Base-by-base conservation (phyloP, 2,113 vertebrate genomes). In the Pluvialis apricaria region DNA sequence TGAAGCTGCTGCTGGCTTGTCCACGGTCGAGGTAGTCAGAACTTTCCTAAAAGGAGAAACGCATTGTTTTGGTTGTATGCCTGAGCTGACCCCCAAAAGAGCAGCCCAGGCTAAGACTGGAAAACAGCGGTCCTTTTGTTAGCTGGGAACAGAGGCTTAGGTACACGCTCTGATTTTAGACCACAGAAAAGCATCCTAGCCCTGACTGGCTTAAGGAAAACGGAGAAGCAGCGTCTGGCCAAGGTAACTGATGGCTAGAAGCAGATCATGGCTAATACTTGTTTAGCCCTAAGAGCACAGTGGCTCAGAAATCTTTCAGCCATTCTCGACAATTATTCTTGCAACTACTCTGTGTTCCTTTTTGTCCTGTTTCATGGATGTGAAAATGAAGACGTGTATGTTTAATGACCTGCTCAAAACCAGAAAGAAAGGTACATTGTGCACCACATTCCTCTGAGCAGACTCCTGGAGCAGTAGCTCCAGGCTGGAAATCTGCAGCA, bases 11-110 rank as follows among this genome's bases (percentile, higher is more conserved):
- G 58, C 96, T 94, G 78, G 99, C 97, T 42, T 99, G 99, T 5
- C 99, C 99, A 61, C 99, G 98, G 89, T 99, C 99, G 26, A 99
- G 97, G 82, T 99, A 99, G 92, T 99, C 99, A 70, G 98, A 99
- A 92, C 97, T 99, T 96, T 99, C 99, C 99, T 99, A 86, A 10
- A 65, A 78, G 18, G 15, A 58, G 20, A 85, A 92, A 52, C 8
- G 71, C 9, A 8, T 2, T 11, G 20, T 68, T 38, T 7, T 54
- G 55, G 40, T 22, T 4, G 4, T 52, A 10, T 18, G 54, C 65
- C 49, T 57, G 21, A 88, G 29, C 21, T 64, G 54, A 81, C 1
- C 3, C 32, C 18, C 24, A 9, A n/a, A 88, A 76, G 38, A 42
- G 24, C 11, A 78, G 19, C 9, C 29, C 34, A 73, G 26, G 13